Evolutionary conservation across 1,140 invertebrate species (phyloP).

Genomic region (Diploscapter pachys): DNA sequence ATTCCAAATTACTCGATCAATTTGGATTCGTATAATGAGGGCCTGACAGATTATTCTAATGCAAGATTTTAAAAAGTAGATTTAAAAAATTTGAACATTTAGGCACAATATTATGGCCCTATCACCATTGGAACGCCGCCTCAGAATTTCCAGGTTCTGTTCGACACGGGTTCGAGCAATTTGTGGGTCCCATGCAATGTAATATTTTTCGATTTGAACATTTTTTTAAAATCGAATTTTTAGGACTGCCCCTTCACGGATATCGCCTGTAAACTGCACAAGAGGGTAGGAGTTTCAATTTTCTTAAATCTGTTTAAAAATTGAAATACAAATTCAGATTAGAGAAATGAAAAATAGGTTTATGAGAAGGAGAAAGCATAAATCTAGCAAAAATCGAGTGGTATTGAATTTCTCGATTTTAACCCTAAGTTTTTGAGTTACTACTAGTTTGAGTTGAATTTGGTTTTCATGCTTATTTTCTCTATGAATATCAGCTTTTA

Average conservation of each 20-base stretch:
- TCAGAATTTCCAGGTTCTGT: conserved; percentile 87
- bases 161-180: conserved; percentile 96
- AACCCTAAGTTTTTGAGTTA: not conserved
- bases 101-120: conserved; percentile 86
- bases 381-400: not conserved
- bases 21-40: conserved; percentile 39
- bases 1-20: conserved; percentile 31
- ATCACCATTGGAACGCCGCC: conserved; percentile 85
- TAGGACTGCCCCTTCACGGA: conserved; percentile 78
- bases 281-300: conserved; percentile 62
- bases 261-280: conserved; percentile 73
- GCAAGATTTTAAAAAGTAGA: not conserved
- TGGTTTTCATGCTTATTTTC: not conserved
- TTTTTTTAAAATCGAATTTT: too few relatives aligned
- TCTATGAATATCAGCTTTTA: too few relatives aligned
- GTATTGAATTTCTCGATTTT: not conserved
- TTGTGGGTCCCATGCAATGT: conserved; percentile 96
- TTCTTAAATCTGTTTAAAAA: too few relatives aligned
- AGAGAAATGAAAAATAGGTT: too few relatives aligned
- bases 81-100: conserved; percentile 54
- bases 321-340: too few relatives aligned
- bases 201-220: conserved; percentile 46
- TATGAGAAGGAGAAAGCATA: not conserved
- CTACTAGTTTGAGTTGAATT: not conserved
- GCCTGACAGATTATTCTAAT: conserved; percentile 40